These are phyloP conservation scores for Conus canariensis DNA, from an alignment of 2,888 invertebrate genomes.

Conservation along the genomic window DNA sequence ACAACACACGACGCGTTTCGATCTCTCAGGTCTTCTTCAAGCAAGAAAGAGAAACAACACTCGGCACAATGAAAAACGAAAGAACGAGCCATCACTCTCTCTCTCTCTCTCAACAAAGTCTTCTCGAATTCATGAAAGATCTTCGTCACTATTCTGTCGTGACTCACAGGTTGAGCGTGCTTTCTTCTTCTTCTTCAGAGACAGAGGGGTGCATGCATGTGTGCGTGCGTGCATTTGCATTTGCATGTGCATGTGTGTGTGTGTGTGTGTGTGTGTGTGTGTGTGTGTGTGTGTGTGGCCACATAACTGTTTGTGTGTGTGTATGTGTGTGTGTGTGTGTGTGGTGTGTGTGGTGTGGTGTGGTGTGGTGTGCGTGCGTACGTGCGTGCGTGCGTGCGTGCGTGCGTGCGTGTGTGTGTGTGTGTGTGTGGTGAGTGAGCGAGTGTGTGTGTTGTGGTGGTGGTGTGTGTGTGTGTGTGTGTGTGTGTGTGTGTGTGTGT, in stretches of 20 bases:
- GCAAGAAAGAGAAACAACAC: too few relatives aligned
- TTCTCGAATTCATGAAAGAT: too few relatives aligned
- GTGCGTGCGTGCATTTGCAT: background rate
- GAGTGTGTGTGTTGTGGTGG: background rate
- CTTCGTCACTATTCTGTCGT: too few relatives aligned
- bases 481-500: background rate
- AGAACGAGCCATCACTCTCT: too few relatives aligned
- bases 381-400: background rate
- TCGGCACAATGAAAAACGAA: too few relatives aligned
- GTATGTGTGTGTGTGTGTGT: background rate
- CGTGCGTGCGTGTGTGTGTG: background rate
- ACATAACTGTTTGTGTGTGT: too few relatives aligned
- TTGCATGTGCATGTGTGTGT: background rate
- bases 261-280: background rate
- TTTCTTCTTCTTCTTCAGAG: too few relatives aligned
- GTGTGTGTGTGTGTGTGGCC: slow-evolving; percentile 12
- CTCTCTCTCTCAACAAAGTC: too few relatives aligned
- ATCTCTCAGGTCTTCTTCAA: too few relatives aligned
- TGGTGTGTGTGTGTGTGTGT: background rate
- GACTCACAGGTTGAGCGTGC: too few relatives aligned
- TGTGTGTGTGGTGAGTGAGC: too few relatives aligned
- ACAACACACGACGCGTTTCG: too few relatives aligned
- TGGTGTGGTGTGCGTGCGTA: background rate
- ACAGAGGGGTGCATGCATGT: background rate
- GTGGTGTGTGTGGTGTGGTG: background rate